Base-by-base conservation (phyloP, 1,140 invertebrate species). In the Trichonephila clavipes region DNA sequence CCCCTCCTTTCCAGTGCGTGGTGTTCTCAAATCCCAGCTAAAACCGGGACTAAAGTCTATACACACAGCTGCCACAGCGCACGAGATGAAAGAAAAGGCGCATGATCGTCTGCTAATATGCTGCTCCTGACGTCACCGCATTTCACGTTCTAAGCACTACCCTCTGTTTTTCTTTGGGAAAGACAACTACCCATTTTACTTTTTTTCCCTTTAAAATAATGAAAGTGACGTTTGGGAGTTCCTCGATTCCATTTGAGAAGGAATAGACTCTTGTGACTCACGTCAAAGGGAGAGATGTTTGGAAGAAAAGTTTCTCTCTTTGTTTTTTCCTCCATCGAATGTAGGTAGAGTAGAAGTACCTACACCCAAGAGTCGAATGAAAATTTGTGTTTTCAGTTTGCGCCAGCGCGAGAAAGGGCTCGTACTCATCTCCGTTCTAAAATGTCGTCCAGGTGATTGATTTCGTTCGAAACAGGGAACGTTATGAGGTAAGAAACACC, bases 271-370 rank as follows among this genome's bases (percentile, higher is more conserved):
- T 34, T 28, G 69, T 77, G 69, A 77, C 69, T 77, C 69, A 77
- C 24, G 14, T 2, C 24, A 77, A 24, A 77, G 16, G 14, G 28
- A 12, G 14, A 77, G 24, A 14, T 77, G 69, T 77, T 77, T 77
- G 28, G 34, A 12, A 16, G 24, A 34, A 24, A 77, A 77, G 34
- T 24, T 28, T 28, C 28, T 28, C 28, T 28, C 28, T 28, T 28
- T 28, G 24, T 77, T 28, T 34, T 34, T 72, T 77, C 28, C 69
- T 51, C 44, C 8, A 8, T 51, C 44, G 44, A 8, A 51, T 2
- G 69, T 77, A 77, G 69, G 69, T 34, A 77, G 69, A 77, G 69
- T 77, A 77, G 69, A 77, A 77, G 69, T 77, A 34, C 69, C 24
- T 40, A 77, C 69, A 77, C 69, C 69, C 69, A 77, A 77, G 28